Evolutionary conservation across 2,888 invertebrate species (phyloP), one percentile per base, ranked within the genome.

Genomic region (Hypomecis punctinalis): DNA sequence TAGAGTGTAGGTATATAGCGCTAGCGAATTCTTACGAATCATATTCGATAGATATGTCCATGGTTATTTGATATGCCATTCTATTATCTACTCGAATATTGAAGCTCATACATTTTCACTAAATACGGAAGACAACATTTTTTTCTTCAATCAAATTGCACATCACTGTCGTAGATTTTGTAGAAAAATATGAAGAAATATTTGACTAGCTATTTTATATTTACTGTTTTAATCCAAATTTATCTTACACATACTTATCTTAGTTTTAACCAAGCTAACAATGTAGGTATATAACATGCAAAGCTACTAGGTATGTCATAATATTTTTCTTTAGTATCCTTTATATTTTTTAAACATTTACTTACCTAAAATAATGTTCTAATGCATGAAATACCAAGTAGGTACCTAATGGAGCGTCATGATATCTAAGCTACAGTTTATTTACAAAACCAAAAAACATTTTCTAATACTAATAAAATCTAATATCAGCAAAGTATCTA

Each of bases 171-270:
- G 74, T 76, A 75, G 78, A 83, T 78, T 80, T 80, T 77, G 85
- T 90, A 90, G 89, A 90, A 90, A 90, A 90, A 89, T 89, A 89
- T 85, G 76, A 84, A 82, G 83, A 79, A 84, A 82, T 85, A 84
- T 88, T 86, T 88, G 74, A 84, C 84, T 90, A 88, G 80, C 83
- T 83, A 85, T 80, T 23, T 70, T 63, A 76, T 73, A 69, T 65
- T 57, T 33, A 47, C 10, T 33, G 47, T 72, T 75, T 74, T 76
- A 76, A 73, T 77, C 76, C 68, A 76, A 73, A 75, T 77, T 75
- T 73, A 78, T 77, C 80, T 82, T 83, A 84, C 68, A 74, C 68
- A 72, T 79, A 84, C 48, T 62, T 72, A 68, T 35, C 37, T 46
- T 62, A 63, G 74, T 79, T 80, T 64, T 67, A 73, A 75, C 72